phyloP scores from a whole-genome alignment of 2,797 vertebrate species.

The Sternotherus odoratus region DNA sequence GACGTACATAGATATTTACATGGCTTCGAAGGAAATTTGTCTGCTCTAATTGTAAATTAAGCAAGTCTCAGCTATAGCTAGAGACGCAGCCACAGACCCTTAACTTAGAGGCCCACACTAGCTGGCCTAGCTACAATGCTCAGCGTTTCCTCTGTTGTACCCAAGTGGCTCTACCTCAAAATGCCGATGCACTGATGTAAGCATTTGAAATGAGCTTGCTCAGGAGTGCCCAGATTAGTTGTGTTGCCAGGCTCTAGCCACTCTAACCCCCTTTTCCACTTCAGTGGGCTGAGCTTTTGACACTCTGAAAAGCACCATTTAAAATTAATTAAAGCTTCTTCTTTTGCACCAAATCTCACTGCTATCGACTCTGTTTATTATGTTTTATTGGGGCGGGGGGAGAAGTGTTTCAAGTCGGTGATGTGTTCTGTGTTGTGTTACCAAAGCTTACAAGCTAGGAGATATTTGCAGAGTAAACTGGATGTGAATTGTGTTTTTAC shows the following conservation, averaged over 20 bases:
- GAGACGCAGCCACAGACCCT: slow-evolving; percentile 65
- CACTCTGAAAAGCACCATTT: slow-evolving; percentile 96
- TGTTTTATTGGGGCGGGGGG: slow-evolving; percentile 60
- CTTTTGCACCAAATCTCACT: slow-evolving; percentile 88
- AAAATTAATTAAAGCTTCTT: slow-evolving; percentile 97
- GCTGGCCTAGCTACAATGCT: slow-evolving; percentile 50
- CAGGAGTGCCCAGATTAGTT: slow-evolving; percentile 90
- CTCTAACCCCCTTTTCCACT: slow-evolving; percentile 95
- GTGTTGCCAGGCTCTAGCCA: slow-evolving; percentile 92
- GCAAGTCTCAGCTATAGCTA: not conserved
- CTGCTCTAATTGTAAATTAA: slow-evolving; percentile 18
- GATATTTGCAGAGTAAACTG: slow-evolving; percentile 7
- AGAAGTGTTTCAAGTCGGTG: slow-evolving; percentile 64
- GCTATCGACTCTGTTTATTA: slow-evolving; percentile 74
- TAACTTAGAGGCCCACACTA: slow-evolving; percentile 19
- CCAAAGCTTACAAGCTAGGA: slow-evolving; percentile 36
- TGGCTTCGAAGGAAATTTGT: not conserved
- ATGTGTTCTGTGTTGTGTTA: slow-evolving; percentile 72
- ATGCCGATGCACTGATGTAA: slow-evolving; percentile 95
- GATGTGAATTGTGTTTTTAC: not conserved
- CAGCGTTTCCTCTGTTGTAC: slow-evolving; percentile 69
- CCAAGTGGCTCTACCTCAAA: slow-evolving; percentile 81
- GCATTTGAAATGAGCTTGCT: slow-evolving; percentile 89
- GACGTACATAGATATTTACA: fast-evolving
- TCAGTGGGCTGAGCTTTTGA: slow-evolving; percentile 90